Evolutionary conservation across 2,888 invertebrate species (phyloP), one percentile per base, ranked within the genome.

Genomic region (Hyalella azteca): DNA sequence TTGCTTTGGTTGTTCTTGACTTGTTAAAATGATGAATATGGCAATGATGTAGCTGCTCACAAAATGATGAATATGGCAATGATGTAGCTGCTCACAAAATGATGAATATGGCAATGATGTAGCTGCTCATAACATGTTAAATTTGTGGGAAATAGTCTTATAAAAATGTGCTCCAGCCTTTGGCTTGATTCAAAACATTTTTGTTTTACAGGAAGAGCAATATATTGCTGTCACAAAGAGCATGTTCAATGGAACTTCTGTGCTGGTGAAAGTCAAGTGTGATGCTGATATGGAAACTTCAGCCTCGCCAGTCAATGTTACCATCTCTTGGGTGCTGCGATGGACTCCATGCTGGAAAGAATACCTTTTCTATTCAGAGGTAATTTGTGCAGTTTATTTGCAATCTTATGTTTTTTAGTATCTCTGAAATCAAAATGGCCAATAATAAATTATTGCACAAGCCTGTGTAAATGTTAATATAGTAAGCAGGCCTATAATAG

Each of bases 181-280:
- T 9, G 7, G 13, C 26, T 1, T 4, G 13, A 45, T 49, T 29
- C 15, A 0, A 19, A 66, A 66, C 2, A 19, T 54, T 22, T 54
- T 11, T 45, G 19, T 77, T 49, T 32, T 48, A 9, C 76, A 82
- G 82, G 73, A 54, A 3, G 39, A 86, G 49, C 73, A 81, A 39
- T 85, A 86, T 81, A 86, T 85, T 78, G 86, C 86, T 36, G 86
- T 88, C 73, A 85, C 89, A 86, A 92, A 89, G 91, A 94, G 89
- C 91, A 88, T 94, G 86, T 93, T 92, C 88, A 92, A 92, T 87
- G 91, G 91, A 83, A 92, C 94, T 1, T 91, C 92, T 87, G 90
- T 94, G 80, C 92, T 90, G 87, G 90, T 94, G 89, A 91, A 91
- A 89, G 83, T 84, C 76, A 79, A 26, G 81, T 82, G 81, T 49